phyloP scores from a whole-genome alignment of 1,140 invertebrate genomes.

The Limonius californicus region DNA sequence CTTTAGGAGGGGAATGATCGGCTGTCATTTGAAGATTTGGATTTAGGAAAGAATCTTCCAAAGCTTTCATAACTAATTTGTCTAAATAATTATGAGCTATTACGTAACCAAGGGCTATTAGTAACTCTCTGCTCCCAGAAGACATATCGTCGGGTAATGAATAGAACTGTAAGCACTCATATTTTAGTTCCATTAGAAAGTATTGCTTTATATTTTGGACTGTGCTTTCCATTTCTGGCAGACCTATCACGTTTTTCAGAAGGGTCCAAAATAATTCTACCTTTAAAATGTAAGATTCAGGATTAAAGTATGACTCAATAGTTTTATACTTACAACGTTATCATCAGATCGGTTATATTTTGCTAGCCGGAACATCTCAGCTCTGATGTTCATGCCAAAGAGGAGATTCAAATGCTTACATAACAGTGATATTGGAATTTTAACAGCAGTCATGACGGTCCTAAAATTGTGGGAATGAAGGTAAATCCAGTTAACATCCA shows the following conservation, averaged over 20 bases:
- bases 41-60: conserved; percentile 16
- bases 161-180: conserved; percentile 17
- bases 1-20: neutral
- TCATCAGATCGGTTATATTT: conserved; percentile 28
- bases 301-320: too few relatives aligned
- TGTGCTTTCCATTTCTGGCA: neutral
- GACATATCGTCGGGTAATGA: conserved; percentile 19
- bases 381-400: conserved; percentile 15
- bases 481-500: conserved; percentile 44
- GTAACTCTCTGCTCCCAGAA: conserved; percentile 23
- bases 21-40: neutral
- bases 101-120: conserved; percentile 23
- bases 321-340: conserved; percentile 20
- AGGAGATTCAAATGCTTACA: conserved; percentile 26
- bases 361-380: conserved; percentile 26
- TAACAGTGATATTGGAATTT: conserved; percentile 16
- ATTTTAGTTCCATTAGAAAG: conserved; percentile 16
- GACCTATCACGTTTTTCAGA: conserved; percentile 15
- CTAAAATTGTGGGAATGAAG: too few relatives aligned
- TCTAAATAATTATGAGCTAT: conserved; percentile 10
- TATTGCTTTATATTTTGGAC: conserved; percentile 13
- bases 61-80: conserved; percentile 6
- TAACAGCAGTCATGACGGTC: conserved; percentile 16
- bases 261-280: conserved; percentile 21
- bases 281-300: conserved; percentile 22